Conservation (phyloP, 2,888 invertebrate genomes). For the Palloptera scutellata region DNA sequence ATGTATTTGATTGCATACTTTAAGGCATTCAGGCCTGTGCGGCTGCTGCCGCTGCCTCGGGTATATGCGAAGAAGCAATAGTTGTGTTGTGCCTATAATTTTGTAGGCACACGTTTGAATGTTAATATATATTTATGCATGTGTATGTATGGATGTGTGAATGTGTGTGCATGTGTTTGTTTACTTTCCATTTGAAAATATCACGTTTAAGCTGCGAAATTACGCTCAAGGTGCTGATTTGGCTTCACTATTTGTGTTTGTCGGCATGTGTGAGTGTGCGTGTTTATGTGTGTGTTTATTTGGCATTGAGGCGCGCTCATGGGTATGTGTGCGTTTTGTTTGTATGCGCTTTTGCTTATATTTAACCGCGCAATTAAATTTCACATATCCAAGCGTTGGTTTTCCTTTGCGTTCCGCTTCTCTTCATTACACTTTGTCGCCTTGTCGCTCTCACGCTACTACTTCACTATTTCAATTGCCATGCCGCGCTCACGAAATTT, state of each 20-base stretch:
- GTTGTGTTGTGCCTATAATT: not conserved
- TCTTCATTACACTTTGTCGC: not conserved
- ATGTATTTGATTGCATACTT: slow-evolving; percentile 1
- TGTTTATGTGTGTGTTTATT: not conserved
- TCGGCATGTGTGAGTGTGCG: not conserved
- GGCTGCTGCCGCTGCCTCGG: not conserved
- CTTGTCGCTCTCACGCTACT: not conserved
- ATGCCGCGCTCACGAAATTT: not conserved
- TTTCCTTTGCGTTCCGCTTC: not conserved
- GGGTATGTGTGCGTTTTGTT: slow-evolving; percentile 9
- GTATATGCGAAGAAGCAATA: not conserved
- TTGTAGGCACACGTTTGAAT: not conserved
- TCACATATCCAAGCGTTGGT: not conserved
- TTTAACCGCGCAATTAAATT: slow-evolving; percentile 19
- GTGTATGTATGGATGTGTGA: not conserved
- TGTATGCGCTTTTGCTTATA: not conserved
- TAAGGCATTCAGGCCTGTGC: not conserved
- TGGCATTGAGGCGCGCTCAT: not conserved
- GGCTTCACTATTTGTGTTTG: not conserved
- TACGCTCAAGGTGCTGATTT: slow-evolving; percentile 27
- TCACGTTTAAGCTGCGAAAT: slow-evolving; percentile 24
- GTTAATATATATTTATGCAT: too few species aligned
- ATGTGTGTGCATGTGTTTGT: slow-evolving; percentile 6
- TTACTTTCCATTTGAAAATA: not conserved
- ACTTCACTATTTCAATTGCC: not conserved